These are phyloP conservation scores for Steinernema scapterisci DNA, from an alignment of 2,888 invertebrate genomes.

Conservation along the genomic window DNA sequence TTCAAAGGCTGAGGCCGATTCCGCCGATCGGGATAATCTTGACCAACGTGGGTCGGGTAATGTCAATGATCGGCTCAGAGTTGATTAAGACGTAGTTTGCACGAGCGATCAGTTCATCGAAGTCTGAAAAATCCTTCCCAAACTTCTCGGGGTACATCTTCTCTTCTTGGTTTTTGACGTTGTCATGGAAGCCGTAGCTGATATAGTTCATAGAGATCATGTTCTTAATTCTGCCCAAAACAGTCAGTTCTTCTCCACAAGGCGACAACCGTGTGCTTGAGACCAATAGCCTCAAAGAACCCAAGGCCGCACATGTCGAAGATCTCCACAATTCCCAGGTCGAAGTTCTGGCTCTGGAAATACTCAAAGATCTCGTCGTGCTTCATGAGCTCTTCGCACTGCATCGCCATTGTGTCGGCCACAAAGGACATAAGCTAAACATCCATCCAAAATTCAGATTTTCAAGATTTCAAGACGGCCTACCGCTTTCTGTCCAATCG, in stretches of 20 bases:
- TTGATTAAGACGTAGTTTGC: not conserved
- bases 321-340: slow-evolving; percentile 46
- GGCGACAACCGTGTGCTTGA: not conserved
- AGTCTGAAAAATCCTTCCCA: too few species aligned
- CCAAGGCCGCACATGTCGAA: slow-evolving; percentile 47
- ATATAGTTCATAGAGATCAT: not conserved
- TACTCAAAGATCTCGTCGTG: slow-evolving; percentile 37
- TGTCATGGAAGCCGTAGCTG: not conserved
- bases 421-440: too few species aligned
- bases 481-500: not conserved
- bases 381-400: slow-evolving; percentile 39
- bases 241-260: not conserved
- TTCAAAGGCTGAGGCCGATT: not conserved
- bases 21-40: slow-evolving; percentile 11
- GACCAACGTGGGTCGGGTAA: not conserved
- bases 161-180: not conserved
- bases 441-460: too few species aligned
- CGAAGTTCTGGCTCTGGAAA: slow-evolving; percentile 45
- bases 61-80: slow-evolving; percentile 23
- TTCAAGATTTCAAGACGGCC: too few species aligned
- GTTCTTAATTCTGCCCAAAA: not conserved
- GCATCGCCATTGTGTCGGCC: too few species aligned
- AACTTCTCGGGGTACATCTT: not conserved
- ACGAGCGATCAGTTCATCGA: slow-evolving; percentile 3
- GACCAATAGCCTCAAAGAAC: not conserved